Evolutionary conservation across 1,140 invertebrate species (phyloP).

Genomic region (Melitaea cinxia): DNA sequence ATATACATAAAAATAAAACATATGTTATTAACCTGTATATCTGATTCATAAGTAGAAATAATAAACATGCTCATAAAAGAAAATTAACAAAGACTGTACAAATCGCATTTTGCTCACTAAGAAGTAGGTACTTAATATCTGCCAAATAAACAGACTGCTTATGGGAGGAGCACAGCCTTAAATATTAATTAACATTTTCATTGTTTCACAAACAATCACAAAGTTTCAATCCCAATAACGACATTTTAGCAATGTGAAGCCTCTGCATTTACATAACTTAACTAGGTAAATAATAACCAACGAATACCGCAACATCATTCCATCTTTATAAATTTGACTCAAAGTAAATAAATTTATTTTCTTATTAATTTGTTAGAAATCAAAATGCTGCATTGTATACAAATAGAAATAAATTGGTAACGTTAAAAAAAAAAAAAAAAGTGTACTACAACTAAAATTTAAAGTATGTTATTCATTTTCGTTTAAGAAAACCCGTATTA

Average conservation of each 20-base stretch:
- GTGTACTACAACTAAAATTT: too few relatives aligned
- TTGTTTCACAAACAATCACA: constrained; percentile 33
- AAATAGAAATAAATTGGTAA: too few relatives aligned
- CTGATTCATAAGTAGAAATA: too few relatives aligned
- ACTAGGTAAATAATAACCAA: constrained; percentile 8
- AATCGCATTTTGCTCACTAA: constrained; percentile 4
- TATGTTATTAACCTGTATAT: too few relatives aligned
- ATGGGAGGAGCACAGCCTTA: constrained; percentile 25
- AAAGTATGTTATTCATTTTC: too few relatives aligned
- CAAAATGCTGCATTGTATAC: too few relatives aligned
- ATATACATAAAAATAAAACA: too few relatives aligned
- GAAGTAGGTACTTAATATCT: constrained; percentile 28
- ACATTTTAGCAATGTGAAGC: constrained; percentile 24
- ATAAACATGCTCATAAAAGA: background rate
- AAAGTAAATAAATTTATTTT: too few relatives aligned
- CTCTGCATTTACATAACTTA: constrained; percentile 16
- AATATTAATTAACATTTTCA: constrained; percentile 35
- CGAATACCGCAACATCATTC: background rate
- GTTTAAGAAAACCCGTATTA: too few relatives aligned
- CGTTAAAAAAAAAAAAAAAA: too few relatives aligned
- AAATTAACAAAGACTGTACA: background rate
- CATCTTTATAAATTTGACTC: too few relatives aligned
- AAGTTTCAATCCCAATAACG: constrained; percentile 32
- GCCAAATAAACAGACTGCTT: constrained; percentile 31
- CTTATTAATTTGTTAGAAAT: too few relatives aligned